Conservation (phyloP, 2,888 invertebrate genomes). For the Phengaris arion region DNA sequence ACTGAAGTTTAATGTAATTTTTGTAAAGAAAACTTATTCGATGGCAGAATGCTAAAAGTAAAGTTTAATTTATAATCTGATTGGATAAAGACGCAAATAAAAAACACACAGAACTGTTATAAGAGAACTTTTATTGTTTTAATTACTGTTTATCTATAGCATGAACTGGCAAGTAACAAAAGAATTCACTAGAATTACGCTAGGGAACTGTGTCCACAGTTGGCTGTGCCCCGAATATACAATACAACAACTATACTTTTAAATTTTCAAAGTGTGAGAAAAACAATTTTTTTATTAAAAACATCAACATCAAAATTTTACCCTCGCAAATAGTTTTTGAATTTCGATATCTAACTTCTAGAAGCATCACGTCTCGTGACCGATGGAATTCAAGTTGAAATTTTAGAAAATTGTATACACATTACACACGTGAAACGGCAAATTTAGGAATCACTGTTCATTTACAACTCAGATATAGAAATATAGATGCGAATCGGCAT, state of each 20-base stretch:
- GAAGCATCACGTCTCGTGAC: conserved; percentile 59
- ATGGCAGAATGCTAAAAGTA: background rate
- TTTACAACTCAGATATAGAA: conserved; percentile 42
- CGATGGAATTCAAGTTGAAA: conserved; percentile 46
- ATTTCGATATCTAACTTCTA: conserved; percentile 60
- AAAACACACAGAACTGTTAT: conserved; percentile 57
- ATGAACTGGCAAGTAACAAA: conserved; percentile 78
- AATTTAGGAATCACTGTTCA: conserved; percentile 49
- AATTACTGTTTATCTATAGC: conserved; percentile 79
- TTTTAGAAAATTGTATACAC: conserved; percentile 55
- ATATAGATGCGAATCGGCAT: background rate
- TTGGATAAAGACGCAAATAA: background rate
- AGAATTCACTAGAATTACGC: conserved; percentile 71
- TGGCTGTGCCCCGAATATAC: conserved; percentile 63
- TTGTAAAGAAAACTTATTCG: background rate
- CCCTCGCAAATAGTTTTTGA: conserved; percentile 51
- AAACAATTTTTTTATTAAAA: conserved; percentile 43
- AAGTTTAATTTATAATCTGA: background rate
- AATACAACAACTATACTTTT: conserved; percentile 53
- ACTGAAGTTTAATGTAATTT: background rate
- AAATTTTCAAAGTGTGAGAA: conserved; percentile 38
- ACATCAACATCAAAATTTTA: conserved; percentile 61
- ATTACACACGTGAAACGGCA: conserved; percentile 49
- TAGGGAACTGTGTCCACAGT: conserved; percentile 70
- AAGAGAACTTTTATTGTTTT: conserved; percentile 78